Base-by-base conservation (phyloP, 2,888 invertebrate genomes). In the Chrysolina haemoptera region DNA sequence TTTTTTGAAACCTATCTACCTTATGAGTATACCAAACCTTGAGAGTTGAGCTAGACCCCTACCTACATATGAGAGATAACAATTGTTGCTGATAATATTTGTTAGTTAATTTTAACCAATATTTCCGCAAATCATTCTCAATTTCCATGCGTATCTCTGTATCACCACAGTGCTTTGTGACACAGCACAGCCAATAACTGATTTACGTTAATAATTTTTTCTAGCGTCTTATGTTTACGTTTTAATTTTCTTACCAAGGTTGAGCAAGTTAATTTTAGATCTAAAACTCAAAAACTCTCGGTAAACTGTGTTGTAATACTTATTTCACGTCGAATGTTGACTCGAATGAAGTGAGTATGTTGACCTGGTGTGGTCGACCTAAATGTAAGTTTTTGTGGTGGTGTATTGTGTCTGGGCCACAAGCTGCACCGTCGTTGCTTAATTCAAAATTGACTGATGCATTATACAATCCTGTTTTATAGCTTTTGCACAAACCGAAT, bases 191-290 rank as follows among this genome's bases (percentile, higher is more conserved):
- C 35, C 35, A 35, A 8, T 35, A 35, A 35, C 35, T 3, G 8
- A 8, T 35, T 35, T 35, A 6, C 35, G 35, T 35, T 35, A 6
- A 35, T 35, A 35, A 35, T 35, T 35, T 35, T 35, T 35, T 35
- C 20, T 22, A 11, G n/a, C n/a, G 20, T 20, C 20, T 20, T 20
- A 10, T 53, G 53, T 20, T 53, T 53, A 53, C 53, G 53, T 20
- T 53, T 20, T 53, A 0, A 53, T 9, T 53, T 53, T 53, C 20
- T 10, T 16, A 20, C 20, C 53, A 53, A 53, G 53, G 53, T 53
- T 53, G 53, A 53, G 18, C 53, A 20, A 12, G 53, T 53, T 53
- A 53, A 53, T 53, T 53, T 53, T 53, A 22, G 53, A 53, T 53
- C 5, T 53, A 12, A 53, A 53, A 53, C 53, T 18, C 53, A 10